Conservation (phyloP, 2,888 invertebrate genomes). For the Aspidiotus destructor region DNA sequence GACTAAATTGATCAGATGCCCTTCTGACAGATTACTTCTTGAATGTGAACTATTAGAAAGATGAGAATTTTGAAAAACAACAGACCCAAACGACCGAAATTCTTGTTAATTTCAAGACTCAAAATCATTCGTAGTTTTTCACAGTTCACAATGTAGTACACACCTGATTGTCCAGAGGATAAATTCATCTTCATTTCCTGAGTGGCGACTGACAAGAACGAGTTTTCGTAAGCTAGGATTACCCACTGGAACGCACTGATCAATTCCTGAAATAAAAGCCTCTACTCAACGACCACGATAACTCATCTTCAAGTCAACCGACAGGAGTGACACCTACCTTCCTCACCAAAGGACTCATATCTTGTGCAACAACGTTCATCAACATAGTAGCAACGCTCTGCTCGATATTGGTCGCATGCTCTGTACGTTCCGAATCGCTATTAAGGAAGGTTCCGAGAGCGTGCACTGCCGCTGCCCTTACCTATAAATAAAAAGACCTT, state of each 20-base stretch:
- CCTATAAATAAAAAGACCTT: conserved; percentile 44
- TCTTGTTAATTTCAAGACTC: not conserved
- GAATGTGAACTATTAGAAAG: too few relatives aligned
- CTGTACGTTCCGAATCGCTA: conserved; percentile 69
- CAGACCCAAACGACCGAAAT: too few relatives aligned
- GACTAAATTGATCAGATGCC: too few relatives aligned
- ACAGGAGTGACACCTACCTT: conserved; percentile 43
- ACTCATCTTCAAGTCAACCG: not conserved
- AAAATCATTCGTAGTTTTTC: not conserved
- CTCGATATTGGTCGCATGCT: conserved; percentile 89
- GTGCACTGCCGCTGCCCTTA: conserved; percentile 84
- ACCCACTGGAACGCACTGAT: conserved; percentile 79
- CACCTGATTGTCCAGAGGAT: conserved; percentile 18
- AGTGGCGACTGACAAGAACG: conserved; percentile 63
- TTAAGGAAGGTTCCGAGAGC: conserved; percentile 90
- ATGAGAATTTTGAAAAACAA: too few relatives aligned
- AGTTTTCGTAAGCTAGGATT: conserved; percentile 75
- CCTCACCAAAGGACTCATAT: conserved; percentile 82
- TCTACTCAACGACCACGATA: not conserved
- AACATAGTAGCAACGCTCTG: conserved; percentile 83
- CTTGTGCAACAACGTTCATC: conserved; percentile 62
- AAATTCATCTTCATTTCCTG: conserved; percentile 48
- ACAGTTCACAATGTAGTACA: not conserved
- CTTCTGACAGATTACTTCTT: too few relatives aligned
- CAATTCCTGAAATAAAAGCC: conserved; percentile 52